Evolutionary conservation across 2,888 invertebrate species (phyloP).

Genomic region (Notodonta ziczac): DNA sequence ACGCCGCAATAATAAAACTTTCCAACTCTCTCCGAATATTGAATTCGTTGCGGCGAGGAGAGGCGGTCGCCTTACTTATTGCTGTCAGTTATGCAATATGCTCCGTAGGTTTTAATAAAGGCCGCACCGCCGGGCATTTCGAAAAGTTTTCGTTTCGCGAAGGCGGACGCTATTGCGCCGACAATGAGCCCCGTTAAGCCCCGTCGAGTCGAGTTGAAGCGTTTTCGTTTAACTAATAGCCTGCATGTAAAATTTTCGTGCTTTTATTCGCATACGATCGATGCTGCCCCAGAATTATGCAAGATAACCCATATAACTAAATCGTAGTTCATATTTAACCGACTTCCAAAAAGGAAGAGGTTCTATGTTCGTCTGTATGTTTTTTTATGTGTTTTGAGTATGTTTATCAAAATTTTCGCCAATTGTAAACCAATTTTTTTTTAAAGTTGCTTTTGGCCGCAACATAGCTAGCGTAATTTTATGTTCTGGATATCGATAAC

Average conservation of each 20-base stretch:
- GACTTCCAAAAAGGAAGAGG: too few relatives aligned
- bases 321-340: too few relatives aligned
- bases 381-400: too few relatives aligned
- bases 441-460: too few relatives aligned
- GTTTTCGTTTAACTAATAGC: constrained; percentile 60
- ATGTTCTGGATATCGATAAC: too few relatives aligned
- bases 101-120: constrained; percentile 81
- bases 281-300: constrained; percentile 10
- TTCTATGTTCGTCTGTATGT: too few relatives aligned
- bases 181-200: constrained; percentile 70
- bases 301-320: not conserved
- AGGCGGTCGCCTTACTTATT: constrained; percentile 79
- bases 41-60: constrained; percentile 76
- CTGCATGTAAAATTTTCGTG: constrained; percentile 46
- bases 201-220: constrained; percentile 56
- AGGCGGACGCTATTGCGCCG: constrained; percentile 72
- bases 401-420: too few relatives aligned
- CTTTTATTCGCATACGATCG: constrained; percentile 41
- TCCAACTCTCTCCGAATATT: constrained; percentile 80
- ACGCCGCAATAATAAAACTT: constrained; percentile 84
- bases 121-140: constrained; percentile 70
- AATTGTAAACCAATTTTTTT: too few relatives aligned
- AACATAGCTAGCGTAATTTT: too few relatives aligned
- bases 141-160: constrained; percentile 81
- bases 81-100: constrained; percentile 80